phyloP scores from a whole-genome alignment of 2,888 invertebrate genomes.

The Drosophila demipolita region DNA sequence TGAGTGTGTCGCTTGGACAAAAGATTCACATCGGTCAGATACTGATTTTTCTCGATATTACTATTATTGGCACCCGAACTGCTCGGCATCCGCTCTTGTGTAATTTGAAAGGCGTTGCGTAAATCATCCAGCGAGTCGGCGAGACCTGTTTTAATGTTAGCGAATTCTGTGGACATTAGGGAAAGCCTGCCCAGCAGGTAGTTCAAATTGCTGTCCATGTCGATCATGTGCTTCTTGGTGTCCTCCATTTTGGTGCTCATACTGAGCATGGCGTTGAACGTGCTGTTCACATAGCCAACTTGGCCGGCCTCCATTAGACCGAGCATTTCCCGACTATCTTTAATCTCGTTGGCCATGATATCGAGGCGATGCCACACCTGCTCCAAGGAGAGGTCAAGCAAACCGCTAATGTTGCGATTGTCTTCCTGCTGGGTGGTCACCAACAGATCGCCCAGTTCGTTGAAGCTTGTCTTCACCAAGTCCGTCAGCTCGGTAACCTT shows the following conservation, averaged over 20 bases:
- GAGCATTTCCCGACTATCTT: slow-evolving; percentile 90
- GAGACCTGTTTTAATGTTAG: slow-evolving; percentile 91
- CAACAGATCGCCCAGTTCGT: slow-evolving; percentile 89
- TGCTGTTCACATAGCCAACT: slow-evolving; percentile 92
- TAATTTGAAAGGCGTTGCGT: slow-evolving; percentile 88
- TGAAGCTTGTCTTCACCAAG: slow-evolving; percentile 89
- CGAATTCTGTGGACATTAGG: slow-evolving; percentile 93
- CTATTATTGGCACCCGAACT: slow-evolving; percentile 88
- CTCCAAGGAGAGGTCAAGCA: slow-evolving; percentile 92
- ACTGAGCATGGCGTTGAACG: slow-evolving; percentile 90
- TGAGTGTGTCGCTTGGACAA: slow-evolving; percentile 78
- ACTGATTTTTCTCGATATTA: slow-evolving; percentile 85
- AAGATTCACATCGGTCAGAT: slow-evolving; percentile 82
- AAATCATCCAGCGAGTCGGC: slow-evolving; percentile 90
- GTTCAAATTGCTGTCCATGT: slow-evolving; percentile 93
- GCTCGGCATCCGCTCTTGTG: slow-evolving; percentile 86
- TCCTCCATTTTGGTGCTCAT: slow-evolving; percentile 92
- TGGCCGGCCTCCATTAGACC: slow-evolving; percentile 91
- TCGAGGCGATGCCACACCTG: slow-evolving; percentile 96
- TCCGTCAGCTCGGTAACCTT: slow-evolving; percentile 89
- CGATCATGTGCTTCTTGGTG: slow-evolving; percentile 91
- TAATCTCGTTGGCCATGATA: slow-evolving; percentile 93
- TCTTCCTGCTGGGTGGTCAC: slow-evolving; percentile 90
- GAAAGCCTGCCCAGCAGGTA: slow-evolving; percentile 92
- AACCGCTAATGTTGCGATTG: slow-evolving; percentile 90